phyloP scores from a whole-genome alignment of 2,113 vertebrate genomes.

The Austrofundulus limnaeus region DNA sequence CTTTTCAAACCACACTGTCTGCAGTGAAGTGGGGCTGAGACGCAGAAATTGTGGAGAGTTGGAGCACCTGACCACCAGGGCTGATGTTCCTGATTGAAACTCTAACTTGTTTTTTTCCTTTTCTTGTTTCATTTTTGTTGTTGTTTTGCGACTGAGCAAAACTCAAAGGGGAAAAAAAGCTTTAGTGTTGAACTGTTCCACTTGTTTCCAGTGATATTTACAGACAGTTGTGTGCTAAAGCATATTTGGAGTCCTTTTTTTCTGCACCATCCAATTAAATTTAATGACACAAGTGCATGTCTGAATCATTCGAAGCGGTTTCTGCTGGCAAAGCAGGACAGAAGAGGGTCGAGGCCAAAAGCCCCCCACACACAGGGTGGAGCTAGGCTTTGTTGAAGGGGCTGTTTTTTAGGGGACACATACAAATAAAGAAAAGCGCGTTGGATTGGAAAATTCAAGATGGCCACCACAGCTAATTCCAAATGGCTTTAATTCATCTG shows the following conservation, averaged over 20 bases:
- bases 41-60: background rate
- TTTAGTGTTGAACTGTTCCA: constrained; percentile 34
- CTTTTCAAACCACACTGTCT: constrained; percentile 64
- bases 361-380: too few species aligned
- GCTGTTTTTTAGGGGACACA: too few species aligned
- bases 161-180: constrained; percentile 27
- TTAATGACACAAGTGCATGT: constrained; percentile 39
- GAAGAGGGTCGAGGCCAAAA: constrained; percentile 56
- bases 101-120: background rate
- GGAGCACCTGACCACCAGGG: background rate
- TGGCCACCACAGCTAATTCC: too few species aligned
- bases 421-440: too few species aligned
- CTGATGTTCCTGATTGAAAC: constrained; percentile 63
- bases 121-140: constrained; percentile 7
- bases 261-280: constrained; percentile 35
- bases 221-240: background rate
- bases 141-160: constrained; percentile 5
- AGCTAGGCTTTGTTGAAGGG: too few species aligned
- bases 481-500: too few species aligned
- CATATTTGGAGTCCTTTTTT: constrained; percentile 17
- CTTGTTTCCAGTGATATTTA: constrained; percentile 33
- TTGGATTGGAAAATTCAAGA: too few species aligned
- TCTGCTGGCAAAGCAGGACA: constrained; percentile 31
- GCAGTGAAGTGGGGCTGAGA: background rate
- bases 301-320: constrained; percentile 42